Evolutionary conservation across 2,888 invertebrate genomes (phyloP).

Genomic region (Standfussiana lucernea): DNA sequence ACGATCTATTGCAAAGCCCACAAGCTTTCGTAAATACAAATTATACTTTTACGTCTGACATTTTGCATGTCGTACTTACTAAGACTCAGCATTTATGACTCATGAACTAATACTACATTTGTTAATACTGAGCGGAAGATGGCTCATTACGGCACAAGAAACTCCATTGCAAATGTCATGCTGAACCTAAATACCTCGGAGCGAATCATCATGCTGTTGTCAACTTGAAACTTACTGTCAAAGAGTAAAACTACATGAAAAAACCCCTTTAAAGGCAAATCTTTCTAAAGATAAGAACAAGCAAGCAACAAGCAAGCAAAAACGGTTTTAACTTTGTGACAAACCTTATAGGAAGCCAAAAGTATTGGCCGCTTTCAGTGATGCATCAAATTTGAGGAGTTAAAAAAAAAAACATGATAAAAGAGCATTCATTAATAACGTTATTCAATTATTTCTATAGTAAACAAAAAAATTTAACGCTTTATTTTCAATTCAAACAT

Average conservation of each 20-base stretch:
- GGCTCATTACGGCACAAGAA: conserved; percentile 67
- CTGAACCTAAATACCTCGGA: conserved; percentile 81
- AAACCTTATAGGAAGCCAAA: not conserved
- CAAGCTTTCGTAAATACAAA: conserved; percentile 49
- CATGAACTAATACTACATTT: conserved; percentile 61
- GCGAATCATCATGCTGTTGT: conserved; percentile 71
- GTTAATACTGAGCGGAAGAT: conserved; percentile 67
- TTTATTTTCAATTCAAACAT: not conserved
- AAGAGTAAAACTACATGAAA: conserved; percentile 52
- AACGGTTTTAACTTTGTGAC: not conserved
- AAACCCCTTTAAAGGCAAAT: not conserved
- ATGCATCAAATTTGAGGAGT: not conserved
- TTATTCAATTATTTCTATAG: not conserved
- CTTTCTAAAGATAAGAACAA: not conserved
- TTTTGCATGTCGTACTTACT: conserved; percentile 25
- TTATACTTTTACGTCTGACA: conserved; percentile 58
- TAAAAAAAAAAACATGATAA: not conserved
- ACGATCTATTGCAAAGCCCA: conserved; percentile 44
- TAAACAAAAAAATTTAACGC: not conserved
- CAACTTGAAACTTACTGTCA: conserved; percentile 64
- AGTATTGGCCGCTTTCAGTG: conserved; percentile 5
- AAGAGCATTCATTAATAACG: not conserved
- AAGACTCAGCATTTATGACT: conserved; percentile 39
- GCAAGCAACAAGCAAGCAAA: not conserved
- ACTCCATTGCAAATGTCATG: conserved; percentile 80